Evolutionary conservation across 2,797 vertebrate species (phyloP), one percentile per base, ranked within the genome.

Genomic region (Clarias fuscus): DNA sequence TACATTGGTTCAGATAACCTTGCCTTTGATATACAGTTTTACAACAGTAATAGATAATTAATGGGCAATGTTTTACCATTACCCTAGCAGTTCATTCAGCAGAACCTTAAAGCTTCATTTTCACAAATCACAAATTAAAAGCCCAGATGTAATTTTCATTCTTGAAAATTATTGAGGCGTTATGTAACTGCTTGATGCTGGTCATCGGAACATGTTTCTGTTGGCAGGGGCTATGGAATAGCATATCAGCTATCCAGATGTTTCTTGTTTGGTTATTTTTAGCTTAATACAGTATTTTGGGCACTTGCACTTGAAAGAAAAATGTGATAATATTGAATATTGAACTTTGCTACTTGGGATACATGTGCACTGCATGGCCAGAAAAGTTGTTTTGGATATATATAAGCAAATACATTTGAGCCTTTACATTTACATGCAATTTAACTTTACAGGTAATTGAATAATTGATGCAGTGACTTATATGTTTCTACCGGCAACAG

Each of bases 261-360:
- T 92, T 90, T 90, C 92, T 91, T 93, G 91, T 94, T 85, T 94
- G 91, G 91, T 91, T 95, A 93, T 94, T 94, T 94, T 93, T 93
- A 93, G 93, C 89, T 59, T 90, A 92, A 94, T 92, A 53, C 48
- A 53, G 48, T 13, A 93, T 89, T 86, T 85, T 40, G 91, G 89
- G 75, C 79, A 86, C 81, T 90, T 86, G 78, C 89, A 91, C 91
- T 84, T 92, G 91, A 88, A 86, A 88, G 89, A 84, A 76, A 62
- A 71, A 71, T 33, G 2, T 8, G 24, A 14, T 22, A 70, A 82
- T 56, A 62, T 24, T 24, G 4, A 79, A 64, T 53, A 53, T 43
- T 64, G 15, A 65, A 4, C 7, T 24, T 61, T 30, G 4, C 37
- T 4, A n/a, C 48, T 81, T 65, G n/a, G 17, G 33, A 82, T 68